A percentile compares a stretch with the other conserved stretches of the same genome.
phyloP scores from a whole-genome alignment of 2,113 vertebrate genomes.

The Mastomys natalensis region DNA sequence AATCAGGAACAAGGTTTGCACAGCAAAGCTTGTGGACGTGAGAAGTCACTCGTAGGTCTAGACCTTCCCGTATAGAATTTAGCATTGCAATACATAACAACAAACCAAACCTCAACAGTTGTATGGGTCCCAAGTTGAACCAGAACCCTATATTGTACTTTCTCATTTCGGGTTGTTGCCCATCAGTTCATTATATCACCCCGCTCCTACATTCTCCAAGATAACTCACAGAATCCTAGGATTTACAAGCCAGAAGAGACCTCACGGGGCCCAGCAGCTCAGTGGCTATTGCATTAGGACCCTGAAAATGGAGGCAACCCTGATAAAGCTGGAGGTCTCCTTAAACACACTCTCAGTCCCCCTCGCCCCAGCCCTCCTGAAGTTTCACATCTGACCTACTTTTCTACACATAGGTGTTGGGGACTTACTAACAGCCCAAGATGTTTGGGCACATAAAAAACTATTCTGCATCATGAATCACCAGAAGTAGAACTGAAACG shows the following conservation, averaged over 20 bases:
- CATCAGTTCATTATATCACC: no score
- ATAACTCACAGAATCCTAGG: background rate
- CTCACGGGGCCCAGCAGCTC: background rate
- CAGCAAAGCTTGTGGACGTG: no score
- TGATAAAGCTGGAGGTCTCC: background rate
- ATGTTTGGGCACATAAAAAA: background rate
- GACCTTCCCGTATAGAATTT: no score
- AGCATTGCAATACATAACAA: no score
- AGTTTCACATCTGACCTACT: background rate
- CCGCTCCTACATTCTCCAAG: background rate
- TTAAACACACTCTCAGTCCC: background rate
- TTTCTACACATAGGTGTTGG: background rate
- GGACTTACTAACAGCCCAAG: background rate
- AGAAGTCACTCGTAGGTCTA: no score
- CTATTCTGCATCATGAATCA: background rate
- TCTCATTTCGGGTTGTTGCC: background rate
- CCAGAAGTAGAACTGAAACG: slow-evolving; percentile 4
- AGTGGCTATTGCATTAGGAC: background rate
- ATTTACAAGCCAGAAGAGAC: background rate
- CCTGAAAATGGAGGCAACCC: background rate
- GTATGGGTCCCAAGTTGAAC: background rate
- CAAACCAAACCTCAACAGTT: background rate
- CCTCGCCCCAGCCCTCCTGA: background rate
- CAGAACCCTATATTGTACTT: background rate
- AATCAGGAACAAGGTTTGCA: no score